A percentile compares a stretch with the other conserved stretches of the same genome.
Evolutionary conservation across 2,113 vertebrate species (phyloP).

Genomic region (Eonycteris spelaea): DNA sequence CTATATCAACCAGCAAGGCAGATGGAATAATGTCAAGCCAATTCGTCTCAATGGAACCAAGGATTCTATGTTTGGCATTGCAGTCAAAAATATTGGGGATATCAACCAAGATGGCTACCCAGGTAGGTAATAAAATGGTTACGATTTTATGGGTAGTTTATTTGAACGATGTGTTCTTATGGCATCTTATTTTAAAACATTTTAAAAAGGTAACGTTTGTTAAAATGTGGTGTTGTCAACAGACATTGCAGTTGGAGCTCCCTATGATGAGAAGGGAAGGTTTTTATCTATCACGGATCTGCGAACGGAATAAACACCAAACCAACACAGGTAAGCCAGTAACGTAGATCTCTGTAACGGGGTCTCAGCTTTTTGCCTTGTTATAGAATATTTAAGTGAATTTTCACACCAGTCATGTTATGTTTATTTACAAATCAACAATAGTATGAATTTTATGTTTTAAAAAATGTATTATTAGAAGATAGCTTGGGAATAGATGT

Average conservation of each 20-base stretch:
- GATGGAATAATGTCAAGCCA: constrained; percentile 87
- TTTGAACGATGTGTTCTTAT: neutral
- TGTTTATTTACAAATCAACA: neutral
- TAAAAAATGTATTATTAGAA: neutral
- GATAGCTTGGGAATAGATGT: neutral
- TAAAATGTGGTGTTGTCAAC: constrained; percentile 67
- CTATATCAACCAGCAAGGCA: constrained; percentile 92
- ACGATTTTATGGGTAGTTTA: neutral
- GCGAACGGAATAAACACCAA: constrained; percentile 87
- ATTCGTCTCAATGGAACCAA: constrained; percentile 91
- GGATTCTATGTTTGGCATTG: constrained; percentile 97
- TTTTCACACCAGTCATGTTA: neutral
- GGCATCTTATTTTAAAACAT: neutral
- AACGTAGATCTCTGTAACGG: neutral
- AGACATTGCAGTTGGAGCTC: constrained; percentile 97
- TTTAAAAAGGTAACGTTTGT: constrained; percentile 44
- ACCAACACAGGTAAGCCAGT: constrained; percentile 89
- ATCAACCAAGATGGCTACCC: constrained; percentile 93
- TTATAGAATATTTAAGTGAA: neutral
- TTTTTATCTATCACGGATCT: constrained; percentile 95
- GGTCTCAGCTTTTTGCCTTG: neutral
- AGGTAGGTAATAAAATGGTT: constrained; percentile 80
- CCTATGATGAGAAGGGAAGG: constrained; percentile 90
- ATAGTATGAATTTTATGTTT: neutral
- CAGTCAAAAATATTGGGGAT: constrained; percentile 94